Evolutionary conservation across 2,888 invertebrate genomes (phyloP), one percentile per base, ranked within the genome.

Genomic region (Thelaira solivaga): DNA sequence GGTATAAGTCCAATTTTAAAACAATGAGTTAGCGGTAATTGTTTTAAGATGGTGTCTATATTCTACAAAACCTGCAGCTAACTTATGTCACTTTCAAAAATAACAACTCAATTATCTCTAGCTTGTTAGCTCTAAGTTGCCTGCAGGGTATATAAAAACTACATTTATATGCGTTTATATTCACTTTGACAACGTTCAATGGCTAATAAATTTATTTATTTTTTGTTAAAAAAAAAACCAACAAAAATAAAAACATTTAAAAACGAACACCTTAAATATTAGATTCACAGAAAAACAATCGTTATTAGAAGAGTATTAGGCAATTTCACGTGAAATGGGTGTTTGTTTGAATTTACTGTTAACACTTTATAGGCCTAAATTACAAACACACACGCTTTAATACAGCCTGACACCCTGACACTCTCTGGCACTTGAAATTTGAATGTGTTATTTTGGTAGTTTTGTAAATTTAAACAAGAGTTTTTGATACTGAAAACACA

Each of bases 321-420:
- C 61, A 78, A 78, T 74, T 61, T 71, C 59, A 74, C 78, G 78
- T 78, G 78, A 74, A 78, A 78, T 78, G 74, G 78, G 74, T 78
- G 65, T 74, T n/a, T n/a, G n/a, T n/a, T 71, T 69, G 65, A 45
- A 65, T 61, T 69, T 74, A 67, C 55, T 34, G 59, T 78, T 78
- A 78, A 47, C 68, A 65, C 51, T 69, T 39, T 69, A 53, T 78
- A 71, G 74, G 78, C 78, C 69, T 71, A 74, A 59, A 61, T 11
- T 24, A n/a, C 41, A 39, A 43, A 51, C 59, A 43, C 11, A n/a
- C 22, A 36, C 53, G 51, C 8, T 26, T 18, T 36, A 8, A 45
- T 11, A 57, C 18, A 16, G 7, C 6, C 13, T 8, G 16, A 24
- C 10, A 68, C 20, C 39, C n/a, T 16, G 8, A 22, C 11, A 39